Evolutionary conservation across 2,797 vertebrate genomes (phyloP).

Genomic region (Channa striata): DNA sequence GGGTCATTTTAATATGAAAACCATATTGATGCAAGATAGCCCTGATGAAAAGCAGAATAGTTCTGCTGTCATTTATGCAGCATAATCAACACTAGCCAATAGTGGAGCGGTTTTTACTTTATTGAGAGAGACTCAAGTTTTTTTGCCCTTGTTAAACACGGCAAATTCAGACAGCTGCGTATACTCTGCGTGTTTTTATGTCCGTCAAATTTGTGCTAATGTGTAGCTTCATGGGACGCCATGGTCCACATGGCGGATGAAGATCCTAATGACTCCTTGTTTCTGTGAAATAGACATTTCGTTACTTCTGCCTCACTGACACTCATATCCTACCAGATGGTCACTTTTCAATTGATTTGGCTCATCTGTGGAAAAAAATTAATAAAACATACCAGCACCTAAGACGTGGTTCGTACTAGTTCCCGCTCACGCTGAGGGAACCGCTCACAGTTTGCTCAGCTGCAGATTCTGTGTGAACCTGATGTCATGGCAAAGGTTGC

Average conservation of each 20-base stretch:
- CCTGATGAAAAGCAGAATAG: conserved; percentile 45
- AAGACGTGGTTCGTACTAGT: conserved; percentile 85
- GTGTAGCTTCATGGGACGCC: conserved; percentile 48
- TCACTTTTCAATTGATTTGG: conserved; percentile 92
- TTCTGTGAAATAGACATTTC: conserved; percentile 84
- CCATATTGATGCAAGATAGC: conserved; percentile 52
- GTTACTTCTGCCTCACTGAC: conserved; percentile 86
- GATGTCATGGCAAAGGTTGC: conserved; percentile 88
- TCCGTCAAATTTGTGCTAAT: conserved; percentile 23
- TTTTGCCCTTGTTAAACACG: conserved; percentile 11
- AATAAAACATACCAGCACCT: conserved; percentile 87
- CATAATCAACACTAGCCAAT: conserved; percentile 16
- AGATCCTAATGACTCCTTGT: conserved; percentile 80
- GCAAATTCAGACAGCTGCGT: conserved; percentile 19
- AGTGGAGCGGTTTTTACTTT: conserved; percentile 19
- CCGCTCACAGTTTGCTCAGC: conserved; percentile 77
- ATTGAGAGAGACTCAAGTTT: conserved; percentile 24
- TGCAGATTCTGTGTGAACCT: conserved; percentile 80
- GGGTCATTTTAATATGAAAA: conserved; percentile 72
- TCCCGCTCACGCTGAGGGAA: conserved; percentile 82
- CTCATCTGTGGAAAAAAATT: conserved; percentile 82
- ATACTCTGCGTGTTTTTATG: neutral
- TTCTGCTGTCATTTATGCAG: conserved; percentile 24
- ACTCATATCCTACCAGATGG: conserved; percentile 88
- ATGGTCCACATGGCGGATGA: conserved; percentile 62